phyloP scores from a whole-genome alignment of 2,113 vertebrate species.

The Corythornis vintsioides region DNA sequence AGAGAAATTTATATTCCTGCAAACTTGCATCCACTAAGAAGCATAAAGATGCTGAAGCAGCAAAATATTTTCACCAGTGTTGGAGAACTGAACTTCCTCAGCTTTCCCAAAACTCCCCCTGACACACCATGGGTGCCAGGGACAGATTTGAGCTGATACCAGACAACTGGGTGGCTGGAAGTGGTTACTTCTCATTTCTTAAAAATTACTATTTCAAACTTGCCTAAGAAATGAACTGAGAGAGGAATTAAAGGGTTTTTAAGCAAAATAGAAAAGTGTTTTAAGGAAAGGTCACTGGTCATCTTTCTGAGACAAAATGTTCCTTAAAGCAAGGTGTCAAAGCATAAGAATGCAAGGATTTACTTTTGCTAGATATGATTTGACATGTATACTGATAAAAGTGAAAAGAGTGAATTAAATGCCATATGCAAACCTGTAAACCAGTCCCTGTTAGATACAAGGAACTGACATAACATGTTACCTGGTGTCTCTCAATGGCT shows the following conservation, averaged over 20 bases:
- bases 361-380: background rate
- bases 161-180: background rate
- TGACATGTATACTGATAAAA: background rate
- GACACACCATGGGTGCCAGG: background rate
- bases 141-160: background rate
- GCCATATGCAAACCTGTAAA: background rate
- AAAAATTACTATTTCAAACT: background rate
- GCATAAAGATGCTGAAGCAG: background rate
- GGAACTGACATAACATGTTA: background rate
- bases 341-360: background rate
- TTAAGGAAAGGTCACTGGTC: background rate
- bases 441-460: background rate
- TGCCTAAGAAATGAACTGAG: background rate
- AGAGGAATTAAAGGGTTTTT: background rate
- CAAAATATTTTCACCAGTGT: background rate
- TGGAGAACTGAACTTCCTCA: background rate
- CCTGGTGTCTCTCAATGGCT: background rate
- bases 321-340: background rate
- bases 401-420: background rate
- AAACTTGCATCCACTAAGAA: background rate
- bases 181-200: background rate
- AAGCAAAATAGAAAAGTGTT: background rate
- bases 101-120: background rate
- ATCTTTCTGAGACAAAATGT: background rate
- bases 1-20: slow-evolving; percentile 12